Evolutionary conservation across 2,888 invertebrate species (phyloP).

Genomic region (Incurvaria masculella): DNA sequence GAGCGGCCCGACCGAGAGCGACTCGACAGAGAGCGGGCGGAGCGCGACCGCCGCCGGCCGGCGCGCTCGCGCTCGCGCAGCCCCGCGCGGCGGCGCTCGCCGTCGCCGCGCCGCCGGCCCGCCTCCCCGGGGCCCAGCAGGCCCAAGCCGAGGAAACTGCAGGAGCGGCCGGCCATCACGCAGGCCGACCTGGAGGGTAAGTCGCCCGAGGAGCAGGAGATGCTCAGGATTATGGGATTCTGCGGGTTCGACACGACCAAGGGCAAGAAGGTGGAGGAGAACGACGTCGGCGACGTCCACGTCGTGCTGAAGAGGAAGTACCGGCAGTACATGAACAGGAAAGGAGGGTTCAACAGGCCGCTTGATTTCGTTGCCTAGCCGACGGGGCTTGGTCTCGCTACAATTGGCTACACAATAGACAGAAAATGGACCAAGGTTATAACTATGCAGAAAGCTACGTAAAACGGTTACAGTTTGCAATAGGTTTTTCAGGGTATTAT

Average conservation of each 20-base stretch:
- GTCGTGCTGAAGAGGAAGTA: constrained; percentile 95
- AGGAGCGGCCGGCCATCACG: constrained; percentile 64
- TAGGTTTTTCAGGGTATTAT: no score
- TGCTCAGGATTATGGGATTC: constrained; percentile 97
- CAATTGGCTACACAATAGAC: no score
- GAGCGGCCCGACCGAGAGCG: neutral
- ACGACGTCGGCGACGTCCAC: constrained; percentile 92
- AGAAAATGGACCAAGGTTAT: no score
- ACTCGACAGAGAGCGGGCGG: constrained; percentile 24
- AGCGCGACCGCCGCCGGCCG: constrained; percentile 39
- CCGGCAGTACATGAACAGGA: constrained; percentile 99
- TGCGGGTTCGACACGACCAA: constrained; percentile 95
- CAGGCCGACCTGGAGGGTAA: constrained; percentile 90
- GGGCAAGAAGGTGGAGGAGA: constrained; percentile 92
- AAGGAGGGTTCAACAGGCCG: constrained; percentile 98
- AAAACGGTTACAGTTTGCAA: no score
- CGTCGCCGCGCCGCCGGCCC: constrained; percentile 29
- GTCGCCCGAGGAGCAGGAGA: constrained; percentile 87
- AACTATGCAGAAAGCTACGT: no score
- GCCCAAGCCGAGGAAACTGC: constrained; percentile 36
- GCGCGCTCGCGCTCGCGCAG: constrained; percentile 44
- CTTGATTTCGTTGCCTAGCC: constrained; percentile 89
- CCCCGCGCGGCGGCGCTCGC: constrained; percentile 22
- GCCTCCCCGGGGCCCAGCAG: constrained; percentile 34
- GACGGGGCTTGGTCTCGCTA: no score